Evolutionary conservation across 2,113 vertebrate genomes (phyloP).

Genomic region (Catagonus wagneri): DNA sequence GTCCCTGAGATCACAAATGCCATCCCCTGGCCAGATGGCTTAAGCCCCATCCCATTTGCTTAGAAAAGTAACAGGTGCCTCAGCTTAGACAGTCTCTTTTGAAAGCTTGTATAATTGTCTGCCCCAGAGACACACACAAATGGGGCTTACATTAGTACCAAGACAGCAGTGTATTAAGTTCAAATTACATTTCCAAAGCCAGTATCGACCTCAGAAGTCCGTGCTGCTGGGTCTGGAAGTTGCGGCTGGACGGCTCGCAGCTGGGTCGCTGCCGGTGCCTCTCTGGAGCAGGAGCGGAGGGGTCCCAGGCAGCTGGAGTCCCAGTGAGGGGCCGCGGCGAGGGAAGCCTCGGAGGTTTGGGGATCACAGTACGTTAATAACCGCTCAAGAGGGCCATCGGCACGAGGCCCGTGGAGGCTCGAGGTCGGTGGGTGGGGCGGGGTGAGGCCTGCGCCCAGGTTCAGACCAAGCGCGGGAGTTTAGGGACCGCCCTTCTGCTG

Average conservation of each 20-base stretch:
- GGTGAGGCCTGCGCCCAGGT: too few relatives aligned
- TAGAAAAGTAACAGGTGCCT: slow-evolving; percentile 4
- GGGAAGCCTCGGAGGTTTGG: too few relatives aligned
- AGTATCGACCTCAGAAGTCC: slow-evolving; percentile 38
- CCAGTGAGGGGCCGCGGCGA: too few relatives aligned
- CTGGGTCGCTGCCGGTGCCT: not conserved
- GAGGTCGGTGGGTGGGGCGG: too few relatives aligned
- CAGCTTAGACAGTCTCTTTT: not conserved
- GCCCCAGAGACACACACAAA: slow-evolving; percentile 7
- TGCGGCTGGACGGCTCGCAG: not conserved
- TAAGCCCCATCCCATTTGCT: not conserved
- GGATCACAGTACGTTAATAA: too few relatives aligned
- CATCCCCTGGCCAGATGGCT: not conserved
- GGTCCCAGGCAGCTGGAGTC: too few relatives aligned
- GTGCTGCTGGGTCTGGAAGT: not conserved
- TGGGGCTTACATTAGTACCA: not conserved
- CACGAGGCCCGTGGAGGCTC: too few relatives aligned
- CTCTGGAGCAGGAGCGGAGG: not conserved
- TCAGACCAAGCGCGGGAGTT: too few relatives aligned
- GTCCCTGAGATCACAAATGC: not conserved
- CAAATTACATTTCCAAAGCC: slow-evolving; percentile 53
- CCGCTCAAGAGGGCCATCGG: too few relatives aligned
- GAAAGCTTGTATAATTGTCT: not conserved
- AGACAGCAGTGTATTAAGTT: slow-evolving; percentile 4
- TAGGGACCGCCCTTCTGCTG: too few relatives aligned